Evolutionary conservation across 2,888 invertebrate species (phyloP).

Genomic region (Drosophila mayaguana): DNA sequence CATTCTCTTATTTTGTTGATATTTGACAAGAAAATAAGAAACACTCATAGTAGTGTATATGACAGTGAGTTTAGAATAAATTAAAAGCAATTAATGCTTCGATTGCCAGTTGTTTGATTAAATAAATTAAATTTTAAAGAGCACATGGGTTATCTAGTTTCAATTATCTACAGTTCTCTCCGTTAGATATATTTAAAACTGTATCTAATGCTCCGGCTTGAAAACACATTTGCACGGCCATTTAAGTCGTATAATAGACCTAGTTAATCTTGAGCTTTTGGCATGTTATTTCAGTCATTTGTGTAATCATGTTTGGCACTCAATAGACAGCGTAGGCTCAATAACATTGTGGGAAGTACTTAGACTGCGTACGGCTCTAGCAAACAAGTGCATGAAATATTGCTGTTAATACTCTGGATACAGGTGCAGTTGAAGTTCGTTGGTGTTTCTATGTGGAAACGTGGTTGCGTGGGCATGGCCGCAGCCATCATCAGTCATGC

Average conservation of each 20-base stretch:
- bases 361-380: slow-evolving; percentile 49
- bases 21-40: neutral
- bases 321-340: slow-evolving; percentile 19
- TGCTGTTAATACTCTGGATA: slow-evolving; percentile 31
- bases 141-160: neutral
- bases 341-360: slow-evolving; percentile 66
- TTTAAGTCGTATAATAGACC: slow-evolving; percentile 52
- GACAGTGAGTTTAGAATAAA: neutral
- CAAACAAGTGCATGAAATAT: slow-evolving; percentile 69
- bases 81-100: neutral
- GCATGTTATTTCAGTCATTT: slow-evolving; percentile 47
- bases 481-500: slow-evolving; percentile 76
- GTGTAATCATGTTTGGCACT: slow-evolving; percentile 57
- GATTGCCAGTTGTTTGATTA: neutral
- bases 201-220: slow-evolving; percentile 30
- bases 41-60: neutral
- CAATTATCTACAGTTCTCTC: slow-evolving; percentile 20
- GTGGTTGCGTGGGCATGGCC: slow-evolving; percentile 26
- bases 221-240: slow-evolving; percentile 36
- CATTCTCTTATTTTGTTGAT: neutral
- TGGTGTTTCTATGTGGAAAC: slow-evolving; percentile 26
- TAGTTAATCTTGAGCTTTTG: slow-evolving; percentile 51
- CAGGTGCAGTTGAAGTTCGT: slow-evolving; percentile 32
- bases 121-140: slow-evolving; percentile 15
- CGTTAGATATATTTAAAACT: slow-evolving; percentile 24